Evolutionary conservation across 2,888 invertebrate genomes (phyloP), one percentile per base, ranked within the genome.

Genomic region (Xanthostigma xanthostigma): DNA sequence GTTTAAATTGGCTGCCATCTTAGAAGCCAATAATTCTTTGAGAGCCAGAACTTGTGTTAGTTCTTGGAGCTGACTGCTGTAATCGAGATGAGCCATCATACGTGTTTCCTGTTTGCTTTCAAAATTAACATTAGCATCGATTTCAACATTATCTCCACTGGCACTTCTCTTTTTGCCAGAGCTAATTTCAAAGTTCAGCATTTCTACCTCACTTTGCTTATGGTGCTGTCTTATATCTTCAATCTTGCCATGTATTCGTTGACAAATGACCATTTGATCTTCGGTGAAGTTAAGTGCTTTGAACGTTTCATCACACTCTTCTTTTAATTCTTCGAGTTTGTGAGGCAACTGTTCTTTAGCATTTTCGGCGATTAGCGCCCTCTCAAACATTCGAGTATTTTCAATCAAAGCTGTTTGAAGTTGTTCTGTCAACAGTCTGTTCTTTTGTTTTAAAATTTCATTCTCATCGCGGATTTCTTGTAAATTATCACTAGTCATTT

Each of bases 361-460:
- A 2, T 75, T 73, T 61, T 88, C 85, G 0, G 81, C 75, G 13
- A 83, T 65, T 13, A 82, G 72, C 0, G 81, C 75, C 39, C 80
- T 76, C 67, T 87, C 84, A 53, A 81, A 79, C 55, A 84, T 67
- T 49, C 76, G 76, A 0, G 84, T 79, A 53, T 83, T 81, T 60
- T 89, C 85, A 4, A 78, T 74, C 1, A 84, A 58, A 6, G 76
- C 71, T 8, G 67, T 60, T 43, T 79, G 76, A 2, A 90, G 67
- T 62, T 86, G 82, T 49, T 75, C 71, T 3, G 78, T 78, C 8
- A 92, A 66, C 14, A 73, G 71, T 2, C 70, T 65, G 51, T 77
- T 73, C 62, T 85, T 85, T 44, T 76, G 74, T 57, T 69, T 68
- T 0, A 80, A 68, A 0, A 73, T 62, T 51, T 65, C 65, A 56